These are phyloP conservation scores for Dasypolia templi DNA, from an alignment of 2,888 invertebrate genomes.

Conservation along the genomic window DNA sequence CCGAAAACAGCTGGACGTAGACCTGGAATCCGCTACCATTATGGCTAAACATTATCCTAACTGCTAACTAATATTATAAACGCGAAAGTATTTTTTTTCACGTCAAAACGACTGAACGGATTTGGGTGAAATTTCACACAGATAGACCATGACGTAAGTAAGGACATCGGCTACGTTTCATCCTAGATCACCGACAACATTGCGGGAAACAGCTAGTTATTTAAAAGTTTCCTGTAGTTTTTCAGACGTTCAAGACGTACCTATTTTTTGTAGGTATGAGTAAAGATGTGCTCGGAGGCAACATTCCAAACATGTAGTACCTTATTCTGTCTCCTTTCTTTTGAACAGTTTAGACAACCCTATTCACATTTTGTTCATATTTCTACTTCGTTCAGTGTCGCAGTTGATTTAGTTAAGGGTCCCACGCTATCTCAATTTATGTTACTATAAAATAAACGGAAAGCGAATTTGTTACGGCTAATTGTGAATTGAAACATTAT, in stretches of 20 bases:
- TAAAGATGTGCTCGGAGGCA: neutral
- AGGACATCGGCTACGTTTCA: too few species aligned
- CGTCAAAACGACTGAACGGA: too few species aligned
- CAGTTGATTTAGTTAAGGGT: slow-evolving; percentile 56
- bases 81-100: too few species aligned
- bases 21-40: neutral
- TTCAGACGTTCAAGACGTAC: too few species aligned
- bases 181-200: too few species aligned
- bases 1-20: too few species aligned
- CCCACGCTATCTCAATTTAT: slow-evolving; percentile 65
- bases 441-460: slow-evolving; percentile 51
- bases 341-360: slow-evolving; percentile 41
- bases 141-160: too few species aligned
- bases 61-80: too few species aligned
- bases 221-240: neutral
- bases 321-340: neutral
- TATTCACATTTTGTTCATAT: slow-evolving; percentile 33
- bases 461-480: slow-evolving; percentile 43
- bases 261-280: neutral
- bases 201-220: too few species aligned
- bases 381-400: slow-evolving; percentile 46
- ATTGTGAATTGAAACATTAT: slow-evolving; percentile 45
- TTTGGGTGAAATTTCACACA: too few species aligned
- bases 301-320: too few species aligned
- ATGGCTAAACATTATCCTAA: neutral